Percentiles rank a stretch among this genome's conserved stretches.
These are phyloP conservation scores for Anagrus nilaparvatae DNA, from an alignment of 1,140 invertebrate genomes.

Conservation along the genomic window DNA sequence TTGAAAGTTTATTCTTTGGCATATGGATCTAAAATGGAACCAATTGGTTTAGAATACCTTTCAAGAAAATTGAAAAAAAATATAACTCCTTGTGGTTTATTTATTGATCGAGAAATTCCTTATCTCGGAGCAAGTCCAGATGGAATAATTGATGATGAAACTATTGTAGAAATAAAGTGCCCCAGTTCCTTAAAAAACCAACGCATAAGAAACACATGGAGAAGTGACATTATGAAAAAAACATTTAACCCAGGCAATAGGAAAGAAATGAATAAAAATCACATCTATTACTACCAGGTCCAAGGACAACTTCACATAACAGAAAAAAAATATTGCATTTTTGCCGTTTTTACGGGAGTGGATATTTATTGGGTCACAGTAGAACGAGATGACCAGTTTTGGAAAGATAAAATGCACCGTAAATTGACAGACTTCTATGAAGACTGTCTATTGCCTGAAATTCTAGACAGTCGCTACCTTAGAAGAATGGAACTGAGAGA, in stretches of 20 bases:
- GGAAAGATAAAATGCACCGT: slow-evolving; percentile 17
- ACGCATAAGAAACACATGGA: slow-evolving; percentile 16
- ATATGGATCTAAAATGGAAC: slow-evolving; percentile 28
- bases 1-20: slow-evolving; percentile 15
- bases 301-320: slow-evolving; percentile 34
- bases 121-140: slow-evolving; percentile 34
- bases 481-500: slow-evolving; percentile 11
- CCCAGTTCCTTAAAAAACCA: slow-evolving; percentile 18
- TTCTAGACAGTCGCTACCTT: slow-evolving; percentile 11
- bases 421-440: slow-evolving; percentile 14
- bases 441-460: slow-evolving; percentile 16
- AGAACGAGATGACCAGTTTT: slow-evolving; percentile 19
- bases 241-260: slow-evolving; percentile 13
- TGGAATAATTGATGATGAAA: slow-evolving; percentile 31
- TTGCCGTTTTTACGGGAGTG: slow-evolving; percentile 27
- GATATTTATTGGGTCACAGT: slow-evolving; percentile 14
- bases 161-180: slow-evolving; percentile 32
- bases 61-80: too few relatives aligned
- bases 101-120: slow-evolving; percentile 25
- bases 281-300: slow-evolving; percentile 35
- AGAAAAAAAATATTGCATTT: slow-evolving; percentile 27
- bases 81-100: slow-evolving; percentile 37
- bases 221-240: slow-evolving; percentile 5
- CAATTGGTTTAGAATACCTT: too few relatives aligned
- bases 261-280: slow-evolving; percentile 26